Base-by-base conservation (phyloP, 1,140 invertebrate species). In the Bombyx mandarina region DNA sequence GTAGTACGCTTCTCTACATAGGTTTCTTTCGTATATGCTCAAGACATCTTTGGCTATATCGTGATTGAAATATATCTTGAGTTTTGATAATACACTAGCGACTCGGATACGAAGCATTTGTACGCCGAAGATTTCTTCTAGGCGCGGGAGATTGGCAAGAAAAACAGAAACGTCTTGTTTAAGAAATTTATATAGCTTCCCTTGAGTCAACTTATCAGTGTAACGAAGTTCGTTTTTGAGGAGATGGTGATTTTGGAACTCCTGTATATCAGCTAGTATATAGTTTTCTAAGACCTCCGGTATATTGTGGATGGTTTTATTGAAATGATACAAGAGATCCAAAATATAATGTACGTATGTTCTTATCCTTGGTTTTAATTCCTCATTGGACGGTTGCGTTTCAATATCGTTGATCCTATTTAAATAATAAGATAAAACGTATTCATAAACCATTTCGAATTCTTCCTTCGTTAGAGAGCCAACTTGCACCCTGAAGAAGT, bases 31-130 rank as follows among this genome's bases (percentile, higher is more conserved):
- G 45, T 66, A 73, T 48, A 75, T 69, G 12, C 62, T 58, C 6
- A 73, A 54, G 59, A 57, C 75, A 48, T 66, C 55, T 54, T 62
- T 60, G 2, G 63, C 67, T 8, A 79, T 54, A 61, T 84, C 79
- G 26, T 76, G 58, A n/a, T 61, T 61, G 58, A 77, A 84, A 53
- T 81, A 84, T 49, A 77, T 63, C 71, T 61, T 72, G 8, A 84
- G 50, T 64, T 77, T 79, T 56, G 57, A 66, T 45, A 80, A 57
- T 8, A 77, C 54, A 8, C 52, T 52, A 51, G 71, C 57, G 51
- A 65, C 12, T 22, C 43, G 26, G n/a, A 49, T 35, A 56, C 22
- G 10, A 58, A 43, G 2, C 43, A 6, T n/a, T 35, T 35, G 26
- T 22, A 56, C 43, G 9, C 45, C 43, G 42, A 50, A 48, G 18